These are phyloP conservation scores for Cephonodes hylas DNA, from an alignment of 2,888 invertebrate species.

Conservation along the genomic window DNA sequence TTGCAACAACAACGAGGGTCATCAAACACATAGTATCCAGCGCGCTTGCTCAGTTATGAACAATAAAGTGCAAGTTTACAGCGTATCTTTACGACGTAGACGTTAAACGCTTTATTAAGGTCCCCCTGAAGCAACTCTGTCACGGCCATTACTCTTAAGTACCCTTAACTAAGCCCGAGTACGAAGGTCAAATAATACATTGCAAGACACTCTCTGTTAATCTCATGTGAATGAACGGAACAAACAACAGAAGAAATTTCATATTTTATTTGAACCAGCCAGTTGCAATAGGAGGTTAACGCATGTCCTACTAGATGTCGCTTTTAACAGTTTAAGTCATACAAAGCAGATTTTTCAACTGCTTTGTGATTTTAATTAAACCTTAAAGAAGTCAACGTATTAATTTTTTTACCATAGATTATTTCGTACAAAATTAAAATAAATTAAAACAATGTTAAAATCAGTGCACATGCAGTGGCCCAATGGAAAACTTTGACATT, in stretches of 20 bases:
- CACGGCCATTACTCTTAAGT: conserved; percentile 10
- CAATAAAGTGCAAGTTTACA: conserved; percentile 27
- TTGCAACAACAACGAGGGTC: background rate
- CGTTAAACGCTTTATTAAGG: conserved; percentile 38
- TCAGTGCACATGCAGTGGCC: too few species aligned
- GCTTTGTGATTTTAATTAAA: too few species aligned
- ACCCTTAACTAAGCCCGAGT: background rate
- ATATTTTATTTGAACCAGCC: background rate
- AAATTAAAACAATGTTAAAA: too few species aligned
- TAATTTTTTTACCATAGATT: too few species aligned
- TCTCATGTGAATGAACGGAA: background rate
- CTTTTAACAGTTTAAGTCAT: too few species aligned
- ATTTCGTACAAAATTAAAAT: too few species aligned
- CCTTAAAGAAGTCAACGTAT: too few species aligned
- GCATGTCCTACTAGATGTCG: background rate
- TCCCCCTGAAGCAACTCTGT: conserved; percentile 9
- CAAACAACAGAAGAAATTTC: too few species aligned
- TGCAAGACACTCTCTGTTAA: background rate
- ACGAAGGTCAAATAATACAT: background rate
- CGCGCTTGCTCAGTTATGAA: conserved; percentile 18
- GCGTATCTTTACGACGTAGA: conserved; percentile 30
- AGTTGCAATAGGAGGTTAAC: background rate
- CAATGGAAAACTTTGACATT: too few species aligned
- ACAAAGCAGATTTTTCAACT: too few species aligned
- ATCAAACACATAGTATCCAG: conserved; percentile 11